phyloP scores from a whole-genome alignment of 2,888 invertebrate species.

The Serripes groenlandicus region DNA sequence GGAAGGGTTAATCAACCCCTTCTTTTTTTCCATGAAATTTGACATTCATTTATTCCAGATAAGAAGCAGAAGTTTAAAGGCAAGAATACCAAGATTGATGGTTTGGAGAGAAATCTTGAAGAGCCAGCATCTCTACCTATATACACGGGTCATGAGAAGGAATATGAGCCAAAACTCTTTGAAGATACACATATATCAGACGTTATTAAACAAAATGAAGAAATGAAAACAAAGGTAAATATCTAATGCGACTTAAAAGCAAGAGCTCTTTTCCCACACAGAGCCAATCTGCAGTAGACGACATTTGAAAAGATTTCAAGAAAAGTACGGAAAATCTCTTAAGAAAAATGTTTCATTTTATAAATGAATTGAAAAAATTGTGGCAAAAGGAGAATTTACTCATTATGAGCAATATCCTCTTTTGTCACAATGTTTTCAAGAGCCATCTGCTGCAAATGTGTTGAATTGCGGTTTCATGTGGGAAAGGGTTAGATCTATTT shows the following conservation, averaged over 20 bases:
- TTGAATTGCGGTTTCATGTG: not conserved
- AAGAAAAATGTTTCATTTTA: not conserved
- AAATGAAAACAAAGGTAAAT: conserved; percentile 80
- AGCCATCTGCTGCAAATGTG: no score
- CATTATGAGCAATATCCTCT: not conserved
- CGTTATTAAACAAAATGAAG: conserved; percentile 80
- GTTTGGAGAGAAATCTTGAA: conserved; percentile 31
- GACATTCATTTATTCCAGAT: conserved; percentile 48
- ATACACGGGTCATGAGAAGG: conserved; percentile 59
- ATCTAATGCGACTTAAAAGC: no score
- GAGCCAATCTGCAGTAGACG: no score
- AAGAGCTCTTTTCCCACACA: not conserved
- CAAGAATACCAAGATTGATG: conserved; percentile 51
- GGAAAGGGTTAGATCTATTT: not conserved
- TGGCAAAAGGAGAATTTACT: not conserved
- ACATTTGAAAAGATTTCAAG: not conserved
- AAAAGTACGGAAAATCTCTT: not conserved
- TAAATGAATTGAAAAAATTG: not conserved
- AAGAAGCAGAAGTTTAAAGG: conserved; percentile 64
- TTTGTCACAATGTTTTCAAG: not conserved
- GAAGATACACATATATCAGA: conserved; percentile 79
- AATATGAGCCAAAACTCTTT: conserved; percentile 79
- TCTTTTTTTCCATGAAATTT: no score
- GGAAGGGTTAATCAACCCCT: no score
- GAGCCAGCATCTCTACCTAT: conserved; percentile 59